Evolutionary conservation across 2,888 invertebrate species (phyloP).

Genomic region (Diarsia mendica): DNA sequence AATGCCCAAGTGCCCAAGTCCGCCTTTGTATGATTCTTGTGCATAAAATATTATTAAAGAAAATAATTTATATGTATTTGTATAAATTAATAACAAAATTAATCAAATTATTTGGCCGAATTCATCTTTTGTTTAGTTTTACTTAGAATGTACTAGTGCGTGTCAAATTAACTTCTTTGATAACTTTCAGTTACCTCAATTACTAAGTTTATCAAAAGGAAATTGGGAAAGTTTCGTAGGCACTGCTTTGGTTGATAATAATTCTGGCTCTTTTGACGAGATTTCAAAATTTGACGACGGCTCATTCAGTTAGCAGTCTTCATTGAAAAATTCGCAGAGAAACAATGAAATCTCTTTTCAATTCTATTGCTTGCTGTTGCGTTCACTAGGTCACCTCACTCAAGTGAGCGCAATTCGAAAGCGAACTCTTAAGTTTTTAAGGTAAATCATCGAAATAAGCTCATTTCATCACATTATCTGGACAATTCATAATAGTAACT

Average conservation of each 20-base stretch:
- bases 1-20: too few species aligned
- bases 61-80: too few species aligned
- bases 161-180: constrained; percentile 23
- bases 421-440: too few species aligned
- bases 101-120: not conserved
- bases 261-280: not conserved
- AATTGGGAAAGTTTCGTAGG: constrained; percentile 5
- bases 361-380: not conserved
- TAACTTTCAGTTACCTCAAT: constrained; percentile 26
- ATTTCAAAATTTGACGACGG: not conserved
- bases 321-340: not conserved
- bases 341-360: not conserved
- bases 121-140: constrained; percentile 8
- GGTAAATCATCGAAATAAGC: too few species aligned
- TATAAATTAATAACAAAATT: too few species aligned
- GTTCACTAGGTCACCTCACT: not conserved
- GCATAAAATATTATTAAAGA: too few species aligned
- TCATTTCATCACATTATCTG: too few species aligned
- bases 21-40: too few species aligned
- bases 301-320: not conserved
- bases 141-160: constrained; percentile 4
- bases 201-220: constrained; percentile 23
- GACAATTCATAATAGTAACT: too few species aligned
- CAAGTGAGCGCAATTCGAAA: not conserved
- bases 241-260: not conserved